Base-by-base conservation (phyloP, 2,113 vertebrate genomes). In the Dipodomys ordii region DNA sequence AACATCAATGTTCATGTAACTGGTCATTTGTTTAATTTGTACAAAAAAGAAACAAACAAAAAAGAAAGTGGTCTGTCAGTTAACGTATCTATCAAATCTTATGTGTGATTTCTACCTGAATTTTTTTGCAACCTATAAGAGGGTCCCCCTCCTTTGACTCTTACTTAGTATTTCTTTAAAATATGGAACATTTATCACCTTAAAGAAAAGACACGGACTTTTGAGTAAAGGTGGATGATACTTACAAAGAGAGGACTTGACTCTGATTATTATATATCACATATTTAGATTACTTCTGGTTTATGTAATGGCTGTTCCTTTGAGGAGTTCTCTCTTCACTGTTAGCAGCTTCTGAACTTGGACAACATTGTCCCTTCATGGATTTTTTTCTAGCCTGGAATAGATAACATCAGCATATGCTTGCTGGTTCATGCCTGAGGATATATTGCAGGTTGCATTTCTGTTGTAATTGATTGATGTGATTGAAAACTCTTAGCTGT, bases 281-380 rank as follows among this genome's bases (percentile, higher is more conserved):
- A 0, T 46, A 25, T 30, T 92, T 68, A 22, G 73, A 94, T 78
- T 64, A 28, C 73, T 74, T 89, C 16, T 25, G 60, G 9, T 64
- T 94, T 67, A 28, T 62, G 57, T 90, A 44, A 76, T 90, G 83
- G 88, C 60, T 88, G 76, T 81, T 94, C 62, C 91, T 87, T 39
- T 91, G 69, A 94, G 0, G 6, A 83, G 60, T 74, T 71, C 86
- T 65, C 46, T 86, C 57, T 76, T 76, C 32, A n/a, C 35, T 88
- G 93, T 94, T 27, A 32, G 78, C 35, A 82, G 49, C 60, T 65
- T 73, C 72, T 78, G 68, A 74, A 86, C 87, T 92, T 95, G 92
- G 89, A 19, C 64, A 86, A 69, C 83, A 27, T 11, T 76, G 39
- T 85, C 84, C 65, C 62, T 27, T 90, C 6, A 12, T 90, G 69